These are phyloP conservation scores for Eidolon dupreanum DNA, from an alignment of 2,797 vertebrate genomes.

Conservation along the genomic window DNA sequence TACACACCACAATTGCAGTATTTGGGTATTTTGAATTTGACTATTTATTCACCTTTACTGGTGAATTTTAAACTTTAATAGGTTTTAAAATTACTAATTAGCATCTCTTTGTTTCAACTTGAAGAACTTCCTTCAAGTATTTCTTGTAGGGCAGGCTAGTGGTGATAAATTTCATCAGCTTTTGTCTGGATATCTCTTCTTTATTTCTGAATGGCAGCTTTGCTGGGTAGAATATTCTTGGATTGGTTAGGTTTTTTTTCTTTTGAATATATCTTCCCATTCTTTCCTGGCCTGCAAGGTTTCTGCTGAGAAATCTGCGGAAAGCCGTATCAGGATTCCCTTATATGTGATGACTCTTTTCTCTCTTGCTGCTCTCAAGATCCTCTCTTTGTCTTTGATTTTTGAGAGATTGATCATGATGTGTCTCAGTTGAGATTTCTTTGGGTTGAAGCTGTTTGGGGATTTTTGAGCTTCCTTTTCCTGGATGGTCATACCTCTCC, in stretches of 20 bases:
- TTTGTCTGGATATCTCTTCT: not conserved
- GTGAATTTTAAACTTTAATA: not conserved
- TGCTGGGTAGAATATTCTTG: not conserved
- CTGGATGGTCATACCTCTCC: not conserved
- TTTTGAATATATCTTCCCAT: not conserved
- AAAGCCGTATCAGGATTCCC: not conserved
- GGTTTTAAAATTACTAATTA: not conserved
- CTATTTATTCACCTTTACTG: not conserved
- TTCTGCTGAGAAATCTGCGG: not conserved
- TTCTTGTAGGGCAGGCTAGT: not conserved
- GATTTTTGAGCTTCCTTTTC: not conserved
- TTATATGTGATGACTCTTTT: not conserved
- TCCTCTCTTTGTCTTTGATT: not conserved
- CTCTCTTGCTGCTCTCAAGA: not conserved
- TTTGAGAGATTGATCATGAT: not conserved
- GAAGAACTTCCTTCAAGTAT: not conserved
- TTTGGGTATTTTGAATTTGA: not conserved
- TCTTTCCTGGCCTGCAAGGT: not conserved
- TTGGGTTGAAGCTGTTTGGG: not conserved
- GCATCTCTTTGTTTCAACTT: not conserved
- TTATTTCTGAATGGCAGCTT: not conserved
- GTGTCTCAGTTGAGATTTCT: not conserved
- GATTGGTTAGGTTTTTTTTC: not conserved
- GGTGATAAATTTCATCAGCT: not conserved
- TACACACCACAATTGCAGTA: not conserved